Percentiles rank a stretch among this genome's conserved stretches.
These are phyloP conservation scores for Pitta sordida DNA, from an alignment of 2,113 vertebrate species.

Conservation along the genomic window DNA sequence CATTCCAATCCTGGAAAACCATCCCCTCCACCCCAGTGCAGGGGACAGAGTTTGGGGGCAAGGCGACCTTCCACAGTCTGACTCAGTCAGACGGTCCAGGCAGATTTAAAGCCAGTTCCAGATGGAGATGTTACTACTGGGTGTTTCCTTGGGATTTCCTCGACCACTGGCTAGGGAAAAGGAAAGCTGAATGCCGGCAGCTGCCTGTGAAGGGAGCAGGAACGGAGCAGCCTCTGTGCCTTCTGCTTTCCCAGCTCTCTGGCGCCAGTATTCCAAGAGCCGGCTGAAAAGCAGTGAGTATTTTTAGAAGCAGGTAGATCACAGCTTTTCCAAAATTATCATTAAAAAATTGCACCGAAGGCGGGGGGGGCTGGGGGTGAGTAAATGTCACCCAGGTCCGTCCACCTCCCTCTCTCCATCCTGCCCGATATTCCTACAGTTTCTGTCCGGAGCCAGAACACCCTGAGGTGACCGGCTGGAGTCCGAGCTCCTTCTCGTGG, in stretches of 20 bases:
- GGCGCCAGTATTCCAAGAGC: background rate
- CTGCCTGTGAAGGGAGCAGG: background rate
- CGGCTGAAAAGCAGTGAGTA: background rate
- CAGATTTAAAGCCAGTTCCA: background rate
- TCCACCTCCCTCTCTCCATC: background rate
- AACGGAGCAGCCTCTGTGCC: accelerated
- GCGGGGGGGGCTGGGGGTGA: accelerated
- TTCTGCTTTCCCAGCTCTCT: background rate
- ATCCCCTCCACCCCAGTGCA: accelerated
- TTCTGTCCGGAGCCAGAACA: background rate
- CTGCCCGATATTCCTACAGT: background rate
- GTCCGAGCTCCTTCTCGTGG: slow-evolving; percentile 48
- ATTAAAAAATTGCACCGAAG: background rate
- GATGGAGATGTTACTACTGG: background rate
- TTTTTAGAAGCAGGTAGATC: background rate
- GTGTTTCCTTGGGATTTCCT: background rate
- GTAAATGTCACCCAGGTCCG: background rate
- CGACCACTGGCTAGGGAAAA: accelerated
- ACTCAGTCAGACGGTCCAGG: accelerated
- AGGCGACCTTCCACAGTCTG: background rate
- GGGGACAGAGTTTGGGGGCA: background rate
- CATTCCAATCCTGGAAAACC: background rate
- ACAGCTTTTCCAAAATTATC: background rate
- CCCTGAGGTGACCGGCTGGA: slow-evolving; percentile 24
- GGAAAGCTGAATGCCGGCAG: background rate